phyloP scores from a whole-genome alignment of 2,888 invertebrate genomes.

The Coenonympha arcania region DNA sequence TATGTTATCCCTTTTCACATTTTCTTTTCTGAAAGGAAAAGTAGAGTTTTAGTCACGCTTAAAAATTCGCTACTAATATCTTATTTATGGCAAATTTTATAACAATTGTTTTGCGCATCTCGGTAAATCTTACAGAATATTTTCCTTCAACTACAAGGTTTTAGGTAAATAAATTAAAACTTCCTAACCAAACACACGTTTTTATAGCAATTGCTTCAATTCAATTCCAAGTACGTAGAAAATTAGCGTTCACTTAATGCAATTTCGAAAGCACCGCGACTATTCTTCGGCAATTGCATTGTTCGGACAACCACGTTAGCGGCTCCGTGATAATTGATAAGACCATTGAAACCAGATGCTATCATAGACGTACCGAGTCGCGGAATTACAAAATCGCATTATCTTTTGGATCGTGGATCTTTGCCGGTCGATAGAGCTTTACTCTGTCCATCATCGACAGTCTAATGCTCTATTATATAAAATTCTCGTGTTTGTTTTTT shows the following conservation, averaged over 20 bases:
- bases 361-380: slow-evolving; percentile 30
- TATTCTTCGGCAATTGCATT: slow-evolving; percentile 51
- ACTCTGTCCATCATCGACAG: neutral
- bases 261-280: slow-evolving; percentile 28
- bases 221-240: slow-evolving; percentile 4
- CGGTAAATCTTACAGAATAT: no score
- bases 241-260: slow-evolving; percentile 18
- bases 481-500: no score
- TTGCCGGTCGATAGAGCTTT: neutral
- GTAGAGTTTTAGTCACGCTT: no score
- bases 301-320: slow-evolving; percentile 57
- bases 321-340: slow-evolving; percentile 56
- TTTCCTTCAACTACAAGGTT: no score
- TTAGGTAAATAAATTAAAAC: no score
- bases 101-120: no score
- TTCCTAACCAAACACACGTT: neutral
- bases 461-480: no score
- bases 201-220: neutral
- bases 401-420: slow-evolving; percentile 1
- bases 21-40: no score
- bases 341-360: slow-evolving; percentile 42
- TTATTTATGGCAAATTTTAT: no score
- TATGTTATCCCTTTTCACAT: no score
- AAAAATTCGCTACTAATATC: no score
- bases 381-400: slow-evolving; percentile 10